A percentile compares a stretch with the other conserved stretches of the same genome.
Conservation (phyloP, 2,113 vertebrate genomes). For the Gobio gobio region DNA sequence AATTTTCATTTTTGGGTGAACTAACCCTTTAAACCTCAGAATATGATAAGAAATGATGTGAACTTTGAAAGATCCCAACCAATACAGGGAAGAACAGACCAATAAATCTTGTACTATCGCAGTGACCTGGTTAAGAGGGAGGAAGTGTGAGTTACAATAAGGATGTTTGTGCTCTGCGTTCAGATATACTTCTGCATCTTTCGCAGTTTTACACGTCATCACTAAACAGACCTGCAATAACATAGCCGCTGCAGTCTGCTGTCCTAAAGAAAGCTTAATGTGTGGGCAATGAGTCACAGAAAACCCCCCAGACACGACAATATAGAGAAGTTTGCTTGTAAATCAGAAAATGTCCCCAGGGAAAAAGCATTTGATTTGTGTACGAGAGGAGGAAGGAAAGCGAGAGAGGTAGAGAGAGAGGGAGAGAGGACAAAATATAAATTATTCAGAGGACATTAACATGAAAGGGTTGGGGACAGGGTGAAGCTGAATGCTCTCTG, state of each 20-base stretch:
- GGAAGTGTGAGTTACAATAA: conserved; percentile 13
- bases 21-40: not conserved
- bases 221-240: not conserved
- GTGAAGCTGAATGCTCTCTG: conserved; percentile 70
- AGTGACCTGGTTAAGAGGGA: not conserved
- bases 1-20: no score
- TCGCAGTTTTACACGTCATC: not conserved
- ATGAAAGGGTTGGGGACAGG: conserved; percentile 67
- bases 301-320: not conserved
- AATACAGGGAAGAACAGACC: not conserved
- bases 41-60: not conserved
- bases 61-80: not conserved
- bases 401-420: not conserved
- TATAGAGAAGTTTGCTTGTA: conserved; percentile 31
- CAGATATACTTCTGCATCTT: not conserved
- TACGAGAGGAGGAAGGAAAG: not conserved
- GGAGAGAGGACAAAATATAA: conserved; percentile 66
- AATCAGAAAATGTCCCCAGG: not conserved
- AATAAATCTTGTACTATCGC: not conserved
- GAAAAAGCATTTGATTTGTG: conserved; percentile 31
- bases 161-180: not conserved
- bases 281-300: not conserved
- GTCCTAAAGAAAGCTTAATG: not conserved
- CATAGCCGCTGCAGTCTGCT: not conserved
- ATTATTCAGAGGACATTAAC: conserved; percentile 78